Base-by-base conservation (phyloP, 30 jellyfish, hydroid and myxozoan species). In the Catostylus mosaicus region DNA sequence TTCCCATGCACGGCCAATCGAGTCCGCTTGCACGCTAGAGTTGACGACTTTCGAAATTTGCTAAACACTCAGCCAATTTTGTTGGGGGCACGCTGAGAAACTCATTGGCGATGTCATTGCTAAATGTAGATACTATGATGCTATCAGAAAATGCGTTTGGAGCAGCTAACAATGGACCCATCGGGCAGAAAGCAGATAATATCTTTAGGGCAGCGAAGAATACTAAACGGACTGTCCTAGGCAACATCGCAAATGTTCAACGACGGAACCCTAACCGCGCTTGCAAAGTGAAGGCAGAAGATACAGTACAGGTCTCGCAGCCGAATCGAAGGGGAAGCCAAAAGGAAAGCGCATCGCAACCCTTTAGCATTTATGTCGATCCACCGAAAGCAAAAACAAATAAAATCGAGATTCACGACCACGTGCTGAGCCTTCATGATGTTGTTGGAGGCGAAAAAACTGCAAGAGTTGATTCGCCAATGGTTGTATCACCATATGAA, bases 241-340 rank as follows among this genome's bases (percentile, higher is more conserved):
- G 95, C 24, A 74, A 83, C 22, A 89, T 89, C 20, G 83, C 92
- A 23, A 85, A 91, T 75, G 77, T 22, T 51, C 87, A 40, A 20
- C 78, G 77, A 34, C 75, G 97, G 29, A 73, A 67, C 24, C 98
- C 94, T 16, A 67, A 69, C 50, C 85, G 98, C 26, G 90, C 89
- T 30, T 96, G 96, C 68, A 91, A 91, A 57, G 65, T 30, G 63
- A 37, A 34, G 45, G 85, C 65, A 6, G 64, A 63, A 11, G 40
- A 29, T 27, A 52, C 45, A 18, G 50, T 22, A 5, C 30, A n/a
- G 1, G 10, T 72, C 1, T 12, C 70, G 19, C 26, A 33, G 61
- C 54, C 61, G 36, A 72, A 29, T 46, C 26, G 27, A 47, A 30
- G 23, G 3, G 45, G 30, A 43, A 29, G 10, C 30, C 48, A 27